Evolutionary conservation across 2,797 vertebrate species (phyloP).

Genomic region (Silurus lanzhouensis): DNA sequence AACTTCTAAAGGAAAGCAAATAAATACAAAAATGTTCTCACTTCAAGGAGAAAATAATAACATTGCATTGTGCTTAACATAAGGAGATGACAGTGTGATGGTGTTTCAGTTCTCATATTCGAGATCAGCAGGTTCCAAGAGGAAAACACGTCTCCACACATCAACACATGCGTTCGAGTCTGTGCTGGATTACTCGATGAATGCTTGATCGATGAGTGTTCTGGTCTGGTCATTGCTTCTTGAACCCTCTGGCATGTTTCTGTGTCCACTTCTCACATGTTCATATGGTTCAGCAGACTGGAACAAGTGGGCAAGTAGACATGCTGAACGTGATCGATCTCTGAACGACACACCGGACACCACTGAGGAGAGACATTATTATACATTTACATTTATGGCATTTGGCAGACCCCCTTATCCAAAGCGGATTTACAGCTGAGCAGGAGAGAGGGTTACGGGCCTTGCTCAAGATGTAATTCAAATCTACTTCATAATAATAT

Average conservation of each 20-base stretch:
- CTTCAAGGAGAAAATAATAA: not conserved
- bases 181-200: not conserved
- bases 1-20: not conserved
- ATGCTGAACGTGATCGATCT: not conserved
- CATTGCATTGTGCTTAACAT: not conserved
- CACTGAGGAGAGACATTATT: not conserved
- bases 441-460: no score
- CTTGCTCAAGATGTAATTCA: no score
- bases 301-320: conserved; percentile 1
- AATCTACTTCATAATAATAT: no score
- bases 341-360: conserved; percentile 6
- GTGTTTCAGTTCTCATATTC: not conserved
- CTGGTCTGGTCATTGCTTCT: not conserved
- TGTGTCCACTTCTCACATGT: not conserved
- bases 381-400: not conserved
- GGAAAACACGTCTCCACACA: not conserved
- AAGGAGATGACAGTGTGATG: not conserved
- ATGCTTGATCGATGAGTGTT: not conserved
- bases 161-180: not conserved
- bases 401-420: no score
- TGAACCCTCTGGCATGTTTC: not conserved
- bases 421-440: no score
- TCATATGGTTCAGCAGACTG: not conserved
- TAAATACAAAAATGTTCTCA: not conserved
- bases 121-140: not conserved